Evolutionary conservation across 30 jellyfish, hydroid and myxozoan genomes (phyloP).

Genomic region (Phacellophora camtschatica): DNA sequence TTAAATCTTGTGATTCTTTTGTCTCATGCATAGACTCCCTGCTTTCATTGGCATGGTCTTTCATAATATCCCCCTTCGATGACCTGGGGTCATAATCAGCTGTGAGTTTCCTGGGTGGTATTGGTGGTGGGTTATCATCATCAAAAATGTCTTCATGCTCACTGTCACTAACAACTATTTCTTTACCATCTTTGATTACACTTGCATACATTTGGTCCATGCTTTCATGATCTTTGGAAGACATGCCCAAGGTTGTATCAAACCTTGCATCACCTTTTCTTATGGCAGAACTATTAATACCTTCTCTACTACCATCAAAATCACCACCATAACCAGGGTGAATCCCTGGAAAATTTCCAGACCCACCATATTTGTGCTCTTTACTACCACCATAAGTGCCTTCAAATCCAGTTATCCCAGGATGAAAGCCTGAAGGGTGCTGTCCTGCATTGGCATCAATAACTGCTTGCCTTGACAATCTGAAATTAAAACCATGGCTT

Average conservation of each 20-base stretch:
- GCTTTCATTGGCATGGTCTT: not conserved
- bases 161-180: not conserved
- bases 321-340: too few species aligned
- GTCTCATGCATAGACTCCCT: not conserved
- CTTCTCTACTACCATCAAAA: too few species aligned
- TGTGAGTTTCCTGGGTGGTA: conserved; percentile 55
- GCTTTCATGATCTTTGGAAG: not conserved
- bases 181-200: conserved; percentile 36
- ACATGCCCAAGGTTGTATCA: not conserved
- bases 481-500: conserved; percentile 28
- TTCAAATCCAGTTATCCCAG: not conserved
- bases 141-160: not conserved
- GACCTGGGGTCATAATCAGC: not conserved
- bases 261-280: not conserved
- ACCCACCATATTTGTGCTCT: too few species aligned
- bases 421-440: not conserved
- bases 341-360: too few species aligned
- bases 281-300: too few species aligned
- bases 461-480: conserved; percentile 43
- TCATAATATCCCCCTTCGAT: not conserved
- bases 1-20: not conserved
- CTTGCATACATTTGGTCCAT: conserved; percentile 46
- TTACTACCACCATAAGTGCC: not conserved
- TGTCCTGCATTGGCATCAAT: conserved; percentile 9
- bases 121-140: conserved; percentile 68